Conservation (phyloP, 2,888 invertebrate genomes). For the Graphium colonna region DNA sequence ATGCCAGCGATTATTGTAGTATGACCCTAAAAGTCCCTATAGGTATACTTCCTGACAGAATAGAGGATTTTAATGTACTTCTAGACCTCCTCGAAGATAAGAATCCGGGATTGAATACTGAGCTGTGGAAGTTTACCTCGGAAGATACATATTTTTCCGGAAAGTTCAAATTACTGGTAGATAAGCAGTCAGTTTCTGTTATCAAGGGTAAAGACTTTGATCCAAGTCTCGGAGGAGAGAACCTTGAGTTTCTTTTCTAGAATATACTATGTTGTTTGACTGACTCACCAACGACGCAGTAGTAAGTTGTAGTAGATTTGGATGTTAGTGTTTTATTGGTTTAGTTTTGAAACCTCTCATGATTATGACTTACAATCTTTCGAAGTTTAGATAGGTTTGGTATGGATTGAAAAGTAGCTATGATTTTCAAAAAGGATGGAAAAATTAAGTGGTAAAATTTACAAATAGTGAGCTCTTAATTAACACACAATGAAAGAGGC, state of each 20-base stretch:
- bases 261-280: neutral
- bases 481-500: no score
- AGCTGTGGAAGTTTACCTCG: conserved; percentile 54
- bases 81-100: conserved; percentile 64
- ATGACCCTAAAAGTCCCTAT: conserved; percentile 54
- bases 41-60: conserved; percentile 53
- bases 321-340: no score
- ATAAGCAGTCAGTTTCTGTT: conserved; percentile 51
- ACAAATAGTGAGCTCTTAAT: no score
- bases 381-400: no score
- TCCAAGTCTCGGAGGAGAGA: conserved; percentile 53
- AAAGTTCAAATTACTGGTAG: conserved; percentile 51
- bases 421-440: no score
- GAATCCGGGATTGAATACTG: conserved; percentile 63
- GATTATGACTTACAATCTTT: no score
- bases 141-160: conserved; percentile 48
- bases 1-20: conserved; percentile 36
- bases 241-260: conserved; percentile 54
- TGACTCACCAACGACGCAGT: no score
- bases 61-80: conserved; percentile 58
- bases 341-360: no score
- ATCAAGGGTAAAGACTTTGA: conserved; percentile 54
- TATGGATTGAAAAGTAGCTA: no score
- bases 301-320: no score
- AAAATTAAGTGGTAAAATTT: no score